Base-by-base conservation (phyloP, 2,888 invertebrate genomes). In the Merodon equestris region DNA sequence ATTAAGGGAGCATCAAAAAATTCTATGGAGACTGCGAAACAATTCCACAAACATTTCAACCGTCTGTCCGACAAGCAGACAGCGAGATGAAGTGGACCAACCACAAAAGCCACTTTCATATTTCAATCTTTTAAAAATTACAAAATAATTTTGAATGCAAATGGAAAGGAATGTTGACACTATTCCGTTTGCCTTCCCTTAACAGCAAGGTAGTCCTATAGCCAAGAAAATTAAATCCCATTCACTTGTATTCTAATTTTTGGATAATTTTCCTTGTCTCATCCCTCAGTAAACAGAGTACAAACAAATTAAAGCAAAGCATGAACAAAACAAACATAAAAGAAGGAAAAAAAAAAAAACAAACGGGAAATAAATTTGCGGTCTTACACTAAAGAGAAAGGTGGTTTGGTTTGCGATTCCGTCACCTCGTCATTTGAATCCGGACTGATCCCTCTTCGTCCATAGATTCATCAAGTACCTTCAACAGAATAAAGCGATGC, bases 261-360 rank as follows among this genome's bases (percentile, higher is more conserved):
- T 18, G 67, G 72, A 79, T 73, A 79, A 79, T 79, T 79, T 79
- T 61, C 77, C 67, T 67, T 73, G 68, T 79, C 67, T 63, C 68
- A 57, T 54, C 58, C 48, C 47, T 57, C 17, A 38, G 38, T 58
- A 68, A 73, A 53, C 67, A 73, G 54, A 58, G 34, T 61, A 27
- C 2, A 68, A 73, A 53, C 67, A 73, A 63, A 64, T 47, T 61
- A 27, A 27, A 4, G 27, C 27, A 2, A 27, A 27, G 27, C 27
- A 27, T 4, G 27, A 27, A 27, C 3, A 27, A 27, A 27, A 27
- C 2, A 27, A 27, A 27, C 27, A 27, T 7, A 4, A 27, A 27
- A 27, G 3, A 27, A 27, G 15, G 40, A 38, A 77, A 57, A 13
- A 57, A 61, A 58, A 57, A 54, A 72, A 44, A n/a, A 40, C 1